Percentiles rank a stretch among this genome's conserved stretches.
Conservation (phyloP, 2,113 vertebrate genomes). For the Zeus faber region DNA sequence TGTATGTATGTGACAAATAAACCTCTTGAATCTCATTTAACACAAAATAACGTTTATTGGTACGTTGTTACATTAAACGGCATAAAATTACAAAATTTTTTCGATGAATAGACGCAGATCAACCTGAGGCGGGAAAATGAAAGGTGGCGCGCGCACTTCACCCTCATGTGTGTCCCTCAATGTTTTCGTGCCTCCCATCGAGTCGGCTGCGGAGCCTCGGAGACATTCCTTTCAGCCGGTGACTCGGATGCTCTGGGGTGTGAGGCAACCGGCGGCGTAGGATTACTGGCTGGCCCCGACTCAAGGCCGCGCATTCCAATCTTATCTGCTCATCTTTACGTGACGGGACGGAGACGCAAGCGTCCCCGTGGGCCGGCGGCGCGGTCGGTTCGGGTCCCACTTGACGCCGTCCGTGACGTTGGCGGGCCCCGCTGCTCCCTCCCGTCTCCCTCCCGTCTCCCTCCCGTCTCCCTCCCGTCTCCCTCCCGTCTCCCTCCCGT, state of each 20-base stretch:
- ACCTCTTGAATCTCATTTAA: too few species aligned
- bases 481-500: not conserved
- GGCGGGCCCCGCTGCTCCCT: not conserved
- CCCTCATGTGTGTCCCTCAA: too few species aligned
- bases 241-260: constrained; percentile 1
- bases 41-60: too few species aligned
- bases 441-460: not conserved
- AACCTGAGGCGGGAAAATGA: too few species aligned
- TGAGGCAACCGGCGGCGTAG: constrained; percentile 1
- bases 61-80: too few species aligned
- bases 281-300: constrained; percentile 11
- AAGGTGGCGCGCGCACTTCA: too few species aligned
- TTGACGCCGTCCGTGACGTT: not conserved
- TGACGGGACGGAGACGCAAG: constrained; percentile 2
- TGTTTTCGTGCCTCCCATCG: too few species aligned
- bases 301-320: constrained; percentile 11
- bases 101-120: too few species aligned
- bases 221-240: not conserved
- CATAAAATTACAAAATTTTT: too few species aligned
- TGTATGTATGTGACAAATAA: too few species aligned
- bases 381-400: not conserved
- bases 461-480: not conserved
- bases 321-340: constrained; percentile 11
- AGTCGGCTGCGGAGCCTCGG: too few species aligned
- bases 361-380: not conserved